Evolutionary conservation across 1,140 invertebrate species (phyloP).

Genomic region (Dufourea novaeangliae): DNA sequence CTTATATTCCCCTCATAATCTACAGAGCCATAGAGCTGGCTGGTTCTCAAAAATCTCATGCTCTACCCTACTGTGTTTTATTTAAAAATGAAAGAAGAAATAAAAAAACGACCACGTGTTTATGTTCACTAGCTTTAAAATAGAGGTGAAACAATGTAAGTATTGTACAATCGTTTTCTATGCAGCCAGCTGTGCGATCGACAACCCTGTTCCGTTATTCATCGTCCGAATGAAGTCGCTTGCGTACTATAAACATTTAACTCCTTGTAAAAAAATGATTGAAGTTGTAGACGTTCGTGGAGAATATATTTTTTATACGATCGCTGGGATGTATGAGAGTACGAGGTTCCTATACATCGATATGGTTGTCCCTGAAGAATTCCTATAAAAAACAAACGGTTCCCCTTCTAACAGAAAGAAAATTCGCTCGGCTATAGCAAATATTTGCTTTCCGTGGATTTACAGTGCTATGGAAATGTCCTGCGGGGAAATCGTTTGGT

Average conservation of each 20-base stretch:
- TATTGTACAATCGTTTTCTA: neutral
- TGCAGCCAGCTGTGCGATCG: neutral
- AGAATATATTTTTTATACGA: neutral
- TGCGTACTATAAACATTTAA: neutral
- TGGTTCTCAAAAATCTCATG: too few species aligned
- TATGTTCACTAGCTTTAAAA: too few species aligned
- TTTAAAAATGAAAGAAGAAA: too few species aligned
- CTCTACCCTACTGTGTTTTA: too few species aligned
- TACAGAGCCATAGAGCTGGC: too few species aligned
- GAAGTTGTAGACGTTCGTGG: neutral
- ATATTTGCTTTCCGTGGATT: neutral
- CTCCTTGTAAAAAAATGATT: neutral
- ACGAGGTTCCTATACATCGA: neutral
- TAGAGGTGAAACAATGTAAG: neutral
- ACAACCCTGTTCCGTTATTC: neutral
- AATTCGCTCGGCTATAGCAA: neutral
- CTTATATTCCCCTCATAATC: too few species aligned
- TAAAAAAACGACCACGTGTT: too few species aligned
- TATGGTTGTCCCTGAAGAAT: neutral
- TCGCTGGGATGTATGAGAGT: neutral
- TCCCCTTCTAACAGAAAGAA: neutral
- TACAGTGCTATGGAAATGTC: too few species aligned
- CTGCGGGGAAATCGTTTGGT: neutral
- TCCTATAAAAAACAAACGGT: neutral
- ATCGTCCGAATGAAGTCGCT: neutral